Percentiles rank a stretch among this genome's conserved stretches.
Evolutionary conservation across 2,797 vertebrate species (phyloP).

Genomic region (Carcharodon carcharias): DNA sequence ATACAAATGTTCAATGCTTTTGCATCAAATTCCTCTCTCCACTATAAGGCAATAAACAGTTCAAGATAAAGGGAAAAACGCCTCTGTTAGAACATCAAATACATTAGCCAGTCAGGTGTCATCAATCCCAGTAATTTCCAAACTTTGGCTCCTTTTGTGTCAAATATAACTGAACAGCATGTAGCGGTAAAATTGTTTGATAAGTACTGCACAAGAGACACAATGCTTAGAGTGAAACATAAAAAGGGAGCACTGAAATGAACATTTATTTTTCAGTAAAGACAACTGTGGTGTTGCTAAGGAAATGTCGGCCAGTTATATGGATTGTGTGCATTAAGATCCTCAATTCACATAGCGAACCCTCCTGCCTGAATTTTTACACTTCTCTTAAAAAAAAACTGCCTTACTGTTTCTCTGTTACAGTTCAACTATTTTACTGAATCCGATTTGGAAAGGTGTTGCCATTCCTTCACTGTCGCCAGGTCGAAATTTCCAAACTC

Average conservation of each 20-base stretch:
- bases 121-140: neutral
- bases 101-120: neutral
- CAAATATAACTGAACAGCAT: neutral
- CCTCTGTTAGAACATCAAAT: neutral
- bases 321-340: neutral
- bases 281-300: neutral
- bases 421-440: neutral
- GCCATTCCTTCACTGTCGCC: neutral
- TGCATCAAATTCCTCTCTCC: neutral
- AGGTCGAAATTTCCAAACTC: neutral
- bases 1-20: neutral
- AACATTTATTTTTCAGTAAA: neutral
- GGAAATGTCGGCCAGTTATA: neutral
- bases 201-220: neutral
- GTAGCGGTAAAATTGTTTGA: neutral
- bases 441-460: neutral
- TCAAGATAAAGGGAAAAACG: neutral
- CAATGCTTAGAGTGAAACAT: neutral
- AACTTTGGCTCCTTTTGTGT: neutral
- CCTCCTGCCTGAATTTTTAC: neutral
- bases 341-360: neutral
- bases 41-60: neutral
- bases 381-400: neutral
- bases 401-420: neutral
- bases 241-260: neutral